A percentile compares a stretch with the other conserved stretches of the same genome.
phyloP scores from a whole-genome alignment of 2,113 vertebrate genomes.

The Maccullochella peelii region DNA sequence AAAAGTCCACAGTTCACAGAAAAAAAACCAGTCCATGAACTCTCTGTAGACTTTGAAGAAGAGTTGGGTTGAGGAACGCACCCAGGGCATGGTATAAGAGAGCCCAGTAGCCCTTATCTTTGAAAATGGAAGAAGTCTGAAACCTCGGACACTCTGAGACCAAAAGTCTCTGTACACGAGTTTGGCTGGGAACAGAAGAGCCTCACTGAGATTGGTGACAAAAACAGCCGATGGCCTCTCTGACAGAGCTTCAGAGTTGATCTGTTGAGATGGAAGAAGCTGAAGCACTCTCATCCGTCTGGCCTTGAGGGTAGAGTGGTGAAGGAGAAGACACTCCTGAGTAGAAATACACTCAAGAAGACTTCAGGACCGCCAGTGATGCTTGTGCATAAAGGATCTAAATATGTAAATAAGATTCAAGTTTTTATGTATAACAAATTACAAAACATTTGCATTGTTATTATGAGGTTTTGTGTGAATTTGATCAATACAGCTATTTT shows the following conservation, averaged over 20 bases:
- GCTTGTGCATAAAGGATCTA: not conserved
- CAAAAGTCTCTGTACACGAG: not conserved
- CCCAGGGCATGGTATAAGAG: not conserved
- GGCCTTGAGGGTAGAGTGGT: conserved; percentile 4
- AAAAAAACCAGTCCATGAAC: not conserved
- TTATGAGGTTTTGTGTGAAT: too few species aligned
- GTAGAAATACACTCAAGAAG: not conserved
- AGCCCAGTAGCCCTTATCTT: not conserved
- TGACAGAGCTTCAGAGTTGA: conserved; percentile 1
- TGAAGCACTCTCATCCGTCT: not conserved
- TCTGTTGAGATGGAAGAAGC: conserved; percentile 15
- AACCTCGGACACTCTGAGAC: not conserved
- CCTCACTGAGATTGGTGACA: not conserved
- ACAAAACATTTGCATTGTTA: not conserved
- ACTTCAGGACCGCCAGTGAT: not conserved
- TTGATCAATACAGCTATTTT: too few species aligned
- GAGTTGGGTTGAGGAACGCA: not conserved
- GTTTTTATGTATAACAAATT: not conserved
- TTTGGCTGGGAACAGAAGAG: not conserved
- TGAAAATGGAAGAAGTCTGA: conserved; percentile 21
- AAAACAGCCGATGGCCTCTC: not conserved
- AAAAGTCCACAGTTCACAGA: not conserved
- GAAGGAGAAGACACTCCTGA: not conserved
- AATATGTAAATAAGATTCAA: not conserved
- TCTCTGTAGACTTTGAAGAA: not conserved